A percentile compares a stretch with the other conserved stretches of the same genome.
Evolutionary conservation across 2,797 vertebrate species (phyloP).

Genomic region (Chloroceryle amazona): DNA sequence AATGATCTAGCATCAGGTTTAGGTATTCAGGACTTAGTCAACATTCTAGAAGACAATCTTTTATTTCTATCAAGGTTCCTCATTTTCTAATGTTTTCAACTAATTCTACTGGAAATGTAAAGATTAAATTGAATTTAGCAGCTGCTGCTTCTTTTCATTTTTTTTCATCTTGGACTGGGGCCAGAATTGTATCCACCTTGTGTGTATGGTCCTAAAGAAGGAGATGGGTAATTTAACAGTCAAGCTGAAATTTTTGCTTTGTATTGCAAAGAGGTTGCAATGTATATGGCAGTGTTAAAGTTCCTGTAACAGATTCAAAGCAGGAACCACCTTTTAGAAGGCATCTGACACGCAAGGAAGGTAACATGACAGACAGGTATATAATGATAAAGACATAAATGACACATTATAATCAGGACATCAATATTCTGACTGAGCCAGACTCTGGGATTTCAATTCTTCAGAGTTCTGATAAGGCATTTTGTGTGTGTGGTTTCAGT

Average conservation of each 20-base stretch:
- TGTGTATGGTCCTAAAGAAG: neutral
- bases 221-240: neutral
- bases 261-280: neutral
- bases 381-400: slow-evolving; percentile 14
- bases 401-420: slow-evolving; percentile 36
- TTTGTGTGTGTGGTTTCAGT: neutral
- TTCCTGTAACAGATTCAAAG: neutral
- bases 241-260: neutral
- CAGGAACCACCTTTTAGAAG: neutral
- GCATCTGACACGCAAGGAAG: neutral
- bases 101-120: neutral
- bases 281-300: neutral
- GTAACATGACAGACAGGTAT: neutral
- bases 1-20: neutral
- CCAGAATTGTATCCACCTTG: neutral
- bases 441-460: slow-evolving; percentile 4
- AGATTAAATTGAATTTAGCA: neutral
- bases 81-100: neutral
- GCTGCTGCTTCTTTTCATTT: neutral
- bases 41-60: neutral
- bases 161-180: neutral
- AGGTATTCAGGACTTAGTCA: neutral
- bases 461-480: neutral
- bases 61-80: neutral
- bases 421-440: slow-evolving; percentile 27